These are phyloP conservation scores for Dromius quadrimaculatus DNA, from an alignment of 2,888 invertebrate species.

Conservation along the genomic window DNA sequence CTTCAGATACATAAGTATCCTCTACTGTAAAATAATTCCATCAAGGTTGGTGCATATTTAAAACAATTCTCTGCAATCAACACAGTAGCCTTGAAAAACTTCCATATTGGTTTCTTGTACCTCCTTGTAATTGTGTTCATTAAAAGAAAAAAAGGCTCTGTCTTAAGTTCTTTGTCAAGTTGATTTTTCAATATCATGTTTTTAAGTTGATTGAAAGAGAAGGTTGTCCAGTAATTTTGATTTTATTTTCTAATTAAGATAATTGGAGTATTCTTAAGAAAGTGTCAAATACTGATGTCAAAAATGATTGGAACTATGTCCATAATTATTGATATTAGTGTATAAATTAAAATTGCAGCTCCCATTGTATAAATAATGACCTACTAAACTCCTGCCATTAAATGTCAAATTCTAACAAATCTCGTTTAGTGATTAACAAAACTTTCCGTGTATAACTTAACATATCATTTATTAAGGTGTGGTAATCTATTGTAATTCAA, in stretches of 20 bases:
- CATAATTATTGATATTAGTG: too few relatives aligned
- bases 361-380: too few relatives aligned
- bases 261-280: too few relatives aligned
- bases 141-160: background rate
- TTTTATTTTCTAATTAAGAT: background rate
- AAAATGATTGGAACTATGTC: too few relatives aligned
- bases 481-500: too few relatives aligned
- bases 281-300: too few relatives aligned
- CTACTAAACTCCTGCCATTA: too few relatives aligned
- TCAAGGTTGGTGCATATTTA: conserved; percentile 20
- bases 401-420: too few relatives aligned
- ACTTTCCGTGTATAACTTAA: too few relatives aligned
- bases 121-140: background rate
- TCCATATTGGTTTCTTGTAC: conserved; percentile 9
- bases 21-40: conserved; percentile 6
- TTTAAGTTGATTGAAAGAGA: background rate
- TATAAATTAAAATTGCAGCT: too few relatives aligned
- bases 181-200: background rate
- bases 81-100: conserved; percentile 25
- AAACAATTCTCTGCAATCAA: conserved; percentile 12
- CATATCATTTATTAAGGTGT: too few relatives aligned
- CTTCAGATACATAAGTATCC: background rate
- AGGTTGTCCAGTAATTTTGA: conserved; percentile 13
- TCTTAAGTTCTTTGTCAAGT: background rate
- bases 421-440: too few relatives aligned